Base-by-base conservation (phyloP, 2,888 invertebrate species). In the Leucania comma region DNA sequence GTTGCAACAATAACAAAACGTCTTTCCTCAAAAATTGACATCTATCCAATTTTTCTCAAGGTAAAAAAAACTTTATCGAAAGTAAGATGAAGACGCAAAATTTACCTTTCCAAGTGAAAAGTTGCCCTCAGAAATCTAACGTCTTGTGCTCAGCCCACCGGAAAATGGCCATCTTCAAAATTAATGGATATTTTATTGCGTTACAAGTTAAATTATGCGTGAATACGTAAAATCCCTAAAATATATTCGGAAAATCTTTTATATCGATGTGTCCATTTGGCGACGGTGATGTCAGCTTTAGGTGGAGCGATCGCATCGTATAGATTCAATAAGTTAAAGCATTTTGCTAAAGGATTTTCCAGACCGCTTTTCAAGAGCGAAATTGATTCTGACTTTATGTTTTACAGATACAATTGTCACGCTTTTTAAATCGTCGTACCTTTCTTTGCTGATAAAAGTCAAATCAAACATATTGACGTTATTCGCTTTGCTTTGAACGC, bases 161-260 rank as follows among this genome's bases (percentile, higher is more conserved):
- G 93, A 95, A 95, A 95, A 95, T 95, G 91, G 92, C 92, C 92
- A 93, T 94, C 93, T 91, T 90, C 90, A 90, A 91, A 93, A 94
- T 95, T 95, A 95, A 95, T 95, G 95, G 95, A 93, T 93, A 93
- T 94, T 94, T 93, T 92, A 94, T 94, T 94, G 91, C 93, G 93
- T 93, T 90, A 90, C 90, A 88, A 89, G 94, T 93, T 94, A 94
- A 95, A 95, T 95, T 93, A 93, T 89, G 93, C 94, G 94, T 93
- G 90, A 93, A 93, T 89, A 84, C 85, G 91, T 91, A 90, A 90
- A 92, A 90, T 90, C 88, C 84, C 84, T 86, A 86, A 86, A 90
- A 89, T 88, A 87, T 89, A 87, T 89, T 87, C 82, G 72, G 63
- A 86, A 86, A 86, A 88, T 81, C 85, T 86, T 87, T 87, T 86